phyloP scores from a whole-genome alignment of 1,140 invertebrate genomes.

The Brachionus rubens region DNA sequence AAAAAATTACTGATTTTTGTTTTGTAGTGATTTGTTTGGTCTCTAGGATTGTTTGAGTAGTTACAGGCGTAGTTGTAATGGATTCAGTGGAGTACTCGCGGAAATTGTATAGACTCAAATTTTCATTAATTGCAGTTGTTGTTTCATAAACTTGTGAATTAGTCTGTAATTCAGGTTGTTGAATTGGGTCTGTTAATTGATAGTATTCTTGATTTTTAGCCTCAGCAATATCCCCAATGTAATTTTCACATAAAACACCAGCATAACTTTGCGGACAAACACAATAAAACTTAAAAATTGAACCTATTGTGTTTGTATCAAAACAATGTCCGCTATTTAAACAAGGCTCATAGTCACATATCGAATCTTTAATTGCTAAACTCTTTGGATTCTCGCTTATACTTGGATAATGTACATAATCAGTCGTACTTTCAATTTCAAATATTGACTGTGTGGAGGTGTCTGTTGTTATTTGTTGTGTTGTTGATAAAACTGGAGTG shows the following conservation, averaged over 20 bases:
- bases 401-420: not conserved
- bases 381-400: not conserved
- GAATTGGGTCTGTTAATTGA: too few species aligned
- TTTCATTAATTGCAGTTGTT: too few species aligned
- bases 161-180: too few species aligned
- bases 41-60: too few species aligned
- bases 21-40: too few species aligned
- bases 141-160: too few species aligned
- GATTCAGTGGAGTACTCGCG: too few species aligned
- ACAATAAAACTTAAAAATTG: slow-evolving; percentile 15
- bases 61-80: too few species aligned
- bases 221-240: not conserved
- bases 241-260: slow-evolving; percentile 10
- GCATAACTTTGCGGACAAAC: not conserved
- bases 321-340: not conserved
- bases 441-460: not conserved
- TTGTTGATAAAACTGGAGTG: not conserved
- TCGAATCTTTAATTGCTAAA: not conserved
- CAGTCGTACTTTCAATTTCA: not conserved
- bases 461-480: not conserved
- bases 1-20: too few species aligned
- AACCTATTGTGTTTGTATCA: not conserved
- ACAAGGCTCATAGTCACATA: slow-evolving; percentile 25
- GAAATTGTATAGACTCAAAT: too few species aligned
- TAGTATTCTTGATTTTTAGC: not conserved